Evolutionary conservation across 2,797 vertebrate species (phyloP), one percentile per base, ranked within the genome.

Genomic region (Cyclura pinguis): DNA sequence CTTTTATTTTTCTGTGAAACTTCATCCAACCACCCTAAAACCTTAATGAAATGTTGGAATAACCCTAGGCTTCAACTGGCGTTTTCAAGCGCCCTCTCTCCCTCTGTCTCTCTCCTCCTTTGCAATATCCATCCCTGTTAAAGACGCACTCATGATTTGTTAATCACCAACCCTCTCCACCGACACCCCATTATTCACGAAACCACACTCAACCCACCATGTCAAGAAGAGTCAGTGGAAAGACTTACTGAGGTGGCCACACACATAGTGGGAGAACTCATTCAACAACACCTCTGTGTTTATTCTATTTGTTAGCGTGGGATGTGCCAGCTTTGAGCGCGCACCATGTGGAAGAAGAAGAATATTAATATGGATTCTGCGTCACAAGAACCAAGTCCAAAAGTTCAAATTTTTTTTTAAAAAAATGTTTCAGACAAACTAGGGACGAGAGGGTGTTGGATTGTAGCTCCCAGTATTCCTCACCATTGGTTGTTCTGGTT

Each of bases 91-190:
- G 57, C 22, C 1, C 4, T 10, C 92, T 50, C 55, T 50, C 8
- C 13, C 52, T 74, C 22, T 1, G 3, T 10, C 92, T 50, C 55
- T 50, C 8, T 16, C 52, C 84, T 42, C 0, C 0, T 77, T 86
- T 22, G 57, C 10, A 24, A 52, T 50, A 72, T 14, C 1, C 47
- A 1, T 87, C 89, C 77, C 80, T 85, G 85, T 80, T 59, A 29
- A 93, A 89, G 90, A 35, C 93, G 82, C 90, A 55, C 92, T 93
- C 85, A 0, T 84, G 88, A 91, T 94, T 82, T 90, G 38, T 93
- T 91, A 77, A 94, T 93, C 88, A 0, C 29, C 59, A 7, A 81
- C 81, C 87, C 42, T 0, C 22, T 91, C 92, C 88, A 35, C 76
- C 38, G 35, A 77, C 69, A 50, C 84, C 69, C 91, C 55, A 10